Conservation (phyloP, 2,888 invertebrate species). For the Lamellibrachia satsuma region DNA sequence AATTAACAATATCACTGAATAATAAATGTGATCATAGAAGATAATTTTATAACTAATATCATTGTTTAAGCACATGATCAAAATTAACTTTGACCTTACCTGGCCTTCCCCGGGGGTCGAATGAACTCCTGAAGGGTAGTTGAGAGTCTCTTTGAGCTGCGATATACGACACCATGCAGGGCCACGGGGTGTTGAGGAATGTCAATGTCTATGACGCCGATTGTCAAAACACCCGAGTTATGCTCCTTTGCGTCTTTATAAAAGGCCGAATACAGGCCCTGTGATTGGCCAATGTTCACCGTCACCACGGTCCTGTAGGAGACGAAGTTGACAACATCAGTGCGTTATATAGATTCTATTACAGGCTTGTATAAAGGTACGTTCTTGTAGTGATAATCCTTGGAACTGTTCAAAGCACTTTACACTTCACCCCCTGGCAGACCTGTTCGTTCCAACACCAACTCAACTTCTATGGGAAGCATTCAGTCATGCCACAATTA, state of each 20-base stretch:
- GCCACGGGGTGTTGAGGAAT: conserved; percentile 98
- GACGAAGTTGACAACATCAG: not conserved
- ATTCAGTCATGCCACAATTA: too few relatives aligned
- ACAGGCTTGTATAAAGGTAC: too few relatives aligned
- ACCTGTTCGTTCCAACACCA: too few relatives aligned
- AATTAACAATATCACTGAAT: too few relatives aligned
- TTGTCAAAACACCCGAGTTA: conserved; percentile 80
- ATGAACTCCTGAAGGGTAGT: conserved; percentile 83
- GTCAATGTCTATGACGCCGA: conserved; percentile 91
- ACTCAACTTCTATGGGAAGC: too few relatives aligned
- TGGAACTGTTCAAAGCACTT: too few relatives aligned
- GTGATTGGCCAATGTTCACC: conserved; percentile 90
- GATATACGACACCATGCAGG: conserved; percentile 92
- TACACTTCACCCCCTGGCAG: too few relatives aligned
- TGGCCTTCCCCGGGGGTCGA: conserved; percentile 52
- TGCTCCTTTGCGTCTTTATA: conserved; percentile 55
- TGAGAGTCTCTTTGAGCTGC: conserved; percentile 91
- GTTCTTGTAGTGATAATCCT: too few relatives aligned
- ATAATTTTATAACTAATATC: too few relatives aligned
- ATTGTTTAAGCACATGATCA: too few relatives aligned
- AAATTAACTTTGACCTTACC: conserved; percentile 40
- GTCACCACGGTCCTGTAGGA: conserved; percentile 85
- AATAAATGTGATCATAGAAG: too few relatives aligned
- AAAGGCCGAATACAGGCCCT: conserved; percentile 85
- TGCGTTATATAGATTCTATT: too few relatives aligned